Evolutionary conservation across 2,113 vertebrate genomes (phyloP).

Genomic region (Gobius niger): DNA sequence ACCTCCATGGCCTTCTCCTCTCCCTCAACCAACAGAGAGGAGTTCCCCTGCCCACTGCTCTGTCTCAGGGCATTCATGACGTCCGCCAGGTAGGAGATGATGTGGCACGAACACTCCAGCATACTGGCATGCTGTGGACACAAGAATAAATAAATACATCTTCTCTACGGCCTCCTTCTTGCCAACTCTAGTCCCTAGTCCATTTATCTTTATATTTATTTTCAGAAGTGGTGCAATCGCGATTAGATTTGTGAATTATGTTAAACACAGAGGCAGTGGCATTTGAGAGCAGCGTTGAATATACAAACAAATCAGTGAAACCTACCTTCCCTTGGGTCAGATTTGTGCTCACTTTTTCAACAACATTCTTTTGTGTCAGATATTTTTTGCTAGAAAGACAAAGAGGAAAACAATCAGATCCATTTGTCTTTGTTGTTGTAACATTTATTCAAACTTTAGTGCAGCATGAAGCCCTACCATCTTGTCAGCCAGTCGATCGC

Average conservation of each 20-base stretch:
- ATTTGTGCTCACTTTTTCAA: slow-evolving; percentile 95
- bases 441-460: neutral
- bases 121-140: slow-evolving; percentile 86
- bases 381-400: slow-evolving; percentile 90
- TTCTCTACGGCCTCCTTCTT: too few relatives aligned
- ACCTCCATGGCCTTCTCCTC: slow-evolving; percentile 96
- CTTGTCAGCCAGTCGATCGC: slow-evolving; percentile 94
- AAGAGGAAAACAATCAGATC: neutral
- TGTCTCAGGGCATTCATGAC: slow-evolving; percentile 94
- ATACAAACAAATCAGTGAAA: neutral
- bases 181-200: too few relatives aligned
- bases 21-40: slow-evolving; percentile 88
- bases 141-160: neutral
- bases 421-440: neutral
- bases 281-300: too few relatives aligned
- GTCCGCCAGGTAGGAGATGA: slow-evolving; percentile 95
- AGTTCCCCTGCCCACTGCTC: slow-evolving; percentile 87
- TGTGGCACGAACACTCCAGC: slow-evolving; percentile 94
- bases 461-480: slow-evolving; percentile 81
- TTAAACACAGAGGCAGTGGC: too few relatives aligned
- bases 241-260: too few relatives aligned
- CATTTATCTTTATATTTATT: too few relatives aligned
- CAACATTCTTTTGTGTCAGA: slow-evolving; percentile 97
- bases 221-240: too few relatives aligned
- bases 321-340: slow-evolving; percentile 95